phyloP scores from a whole-genome alignment of 2,888 invertebrate species.

The Drosophila seclusa region DNA sequence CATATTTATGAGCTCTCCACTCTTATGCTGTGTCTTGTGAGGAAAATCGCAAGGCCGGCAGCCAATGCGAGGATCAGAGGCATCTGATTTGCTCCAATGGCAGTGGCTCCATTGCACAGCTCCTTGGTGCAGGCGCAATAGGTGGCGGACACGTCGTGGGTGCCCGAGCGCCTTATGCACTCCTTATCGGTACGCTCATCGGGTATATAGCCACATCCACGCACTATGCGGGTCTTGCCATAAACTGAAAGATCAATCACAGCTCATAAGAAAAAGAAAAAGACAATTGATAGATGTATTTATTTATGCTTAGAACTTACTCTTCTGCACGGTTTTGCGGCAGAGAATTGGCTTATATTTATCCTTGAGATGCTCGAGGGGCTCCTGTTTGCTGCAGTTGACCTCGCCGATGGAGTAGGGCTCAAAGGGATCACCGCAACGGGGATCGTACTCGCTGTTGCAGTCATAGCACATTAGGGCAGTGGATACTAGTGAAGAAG shows the following conservation, averaged over 20 bases:
- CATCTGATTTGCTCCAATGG: slow-evolving; percentile 50
- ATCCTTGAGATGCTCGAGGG: slow-evolving; percentile 88
- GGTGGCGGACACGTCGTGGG: slow-evolving; percentile 89
- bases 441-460: slow-evolving; percentile 95
- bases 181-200: slow-evolving; percentile 87
- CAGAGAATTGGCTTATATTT: slow-evolving; percentile 88
- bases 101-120: slow-evolving; percentile 89
- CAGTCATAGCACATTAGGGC: slow-evolving; percentile 94
- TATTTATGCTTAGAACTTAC: slow-evolving; percentile 84
- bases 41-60: slow-evolving; percentile 59
- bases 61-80: slow-evolving; percentile 68
- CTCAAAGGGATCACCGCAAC: slow-evolving; percentile 95
- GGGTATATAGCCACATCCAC: slow-evolving; percentile 92
- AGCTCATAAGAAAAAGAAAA: background rate
- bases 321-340: slow-evolving; percentile 92
- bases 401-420: slow-evolving; percentile 93
- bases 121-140: slow-evolving; percentile 93
- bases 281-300: background rate
- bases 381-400: slow-evolving; percentile 91
- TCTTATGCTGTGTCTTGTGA: slow-evolving; percentile 69
- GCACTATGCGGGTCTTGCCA: slow-evolving; percentile 90
- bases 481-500: slow-evolving; percentile 85
- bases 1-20: slow-evolving; percentile 68
- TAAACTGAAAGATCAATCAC: slow-evolving; percentile 87
- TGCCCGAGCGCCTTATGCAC: slow-evolving; percentile 90